phyloP scores from a whole-genome alignment of 2,113 vertebrate species.

The Dolichotis patagonum region DNA sequence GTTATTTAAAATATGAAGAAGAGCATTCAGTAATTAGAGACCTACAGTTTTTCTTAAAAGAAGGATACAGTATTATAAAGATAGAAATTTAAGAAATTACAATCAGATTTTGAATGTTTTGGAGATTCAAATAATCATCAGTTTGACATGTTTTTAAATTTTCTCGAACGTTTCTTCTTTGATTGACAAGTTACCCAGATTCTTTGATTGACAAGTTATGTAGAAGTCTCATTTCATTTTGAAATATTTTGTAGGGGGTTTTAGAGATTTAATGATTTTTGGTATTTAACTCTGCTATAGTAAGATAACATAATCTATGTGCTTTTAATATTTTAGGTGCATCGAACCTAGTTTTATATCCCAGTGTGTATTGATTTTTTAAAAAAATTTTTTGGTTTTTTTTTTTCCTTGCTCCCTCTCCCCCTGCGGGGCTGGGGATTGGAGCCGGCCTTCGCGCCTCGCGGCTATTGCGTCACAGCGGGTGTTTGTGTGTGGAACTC shows the following conservation, averaged over 20 bases:
- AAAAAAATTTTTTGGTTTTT: no score
- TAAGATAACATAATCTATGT: background rate
- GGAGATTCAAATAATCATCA: slow-evolving; percentile 3
- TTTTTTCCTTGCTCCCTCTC: background rate
- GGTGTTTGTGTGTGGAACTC: background rate
- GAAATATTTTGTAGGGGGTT: background rate
- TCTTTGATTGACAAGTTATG: background rate
- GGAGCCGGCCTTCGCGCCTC: background rate
- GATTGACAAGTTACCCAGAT: no score
- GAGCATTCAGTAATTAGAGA: slow-evolving; percentile 42
- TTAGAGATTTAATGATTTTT: background rate
- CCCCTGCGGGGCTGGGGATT: background rate
- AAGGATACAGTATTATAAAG: background rate
- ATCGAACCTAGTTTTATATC: background rate
- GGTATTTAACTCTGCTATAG: slow-evolving; percentile 2
- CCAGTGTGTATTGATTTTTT: background rate
- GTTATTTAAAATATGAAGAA: background rate
- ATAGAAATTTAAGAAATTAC: background rate
- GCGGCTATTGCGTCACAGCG: background rate
- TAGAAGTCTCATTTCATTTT: slow-evolving; percentile 16
- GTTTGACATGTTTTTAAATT: slow-evolving; percentile 29
- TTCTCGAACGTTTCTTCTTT: slow-evolving; percentile 49
- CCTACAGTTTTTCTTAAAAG: background rate
- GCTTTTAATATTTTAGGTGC: slow-evolving; percentile 5
- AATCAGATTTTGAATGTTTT: background rate